phyloP scores from a whole-genome alignment of 2,797 vertebrate species.

The Enteromius radiatus region DNA sequence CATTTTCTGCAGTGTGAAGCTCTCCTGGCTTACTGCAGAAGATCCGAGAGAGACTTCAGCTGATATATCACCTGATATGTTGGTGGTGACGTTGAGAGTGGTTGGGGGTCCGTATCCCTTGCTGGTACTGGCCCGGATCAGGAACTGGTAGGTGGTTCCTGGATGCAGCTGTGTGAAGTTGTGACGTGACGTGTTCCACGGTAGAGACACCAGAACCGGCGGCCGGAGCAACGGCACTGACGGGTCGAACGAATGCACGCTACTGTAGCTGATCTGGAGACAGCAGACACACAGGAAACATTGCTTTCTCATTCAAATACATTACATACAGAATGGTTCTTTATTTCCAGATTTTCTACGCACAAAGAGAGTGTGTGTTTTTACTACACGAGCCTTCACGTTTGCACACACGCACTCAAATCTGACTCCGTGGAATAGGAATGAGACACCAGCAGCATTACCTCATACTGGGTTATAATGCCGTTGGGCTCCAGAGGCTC shows the following conservation, averaged over 20 bases:
- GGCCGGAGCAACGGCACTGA: slow-evolving; percentile 91
- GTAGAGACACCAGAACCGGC: slow-evolving; percentile 86
- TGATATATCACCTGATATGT: slow-evolving; percentile 98
- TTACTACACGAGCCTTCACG: background rate
- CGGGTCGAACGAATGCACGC: slow-evolving; percentile 93
- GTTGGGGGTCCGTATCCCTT: slow-evolving; percentile 94
- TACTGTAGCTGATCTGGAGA: slow-evolving; percentile 91
- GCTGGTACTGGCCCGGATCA: slow-evolving; percentile 91
- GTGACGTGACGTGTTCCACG: slow-evolving; percentile 91
- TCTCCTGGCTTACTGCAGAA: background rate
- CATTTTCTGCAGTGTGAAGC: too few species aligned
- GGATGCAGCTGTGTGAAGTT: slow-evolving; percentile 93
- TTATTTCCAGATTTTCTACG: too few species aligned
- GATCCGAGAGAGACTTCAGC: background rate
- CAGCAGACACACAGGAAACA: background rate
- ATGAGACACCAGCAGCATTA: slow-evolving; percentile 50
- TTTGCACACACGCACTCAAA: slow-evolving; percentile 31
- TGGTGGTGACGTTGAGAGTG: slow-evolving; percentile 94
- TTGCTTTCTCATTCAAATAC: background rate
- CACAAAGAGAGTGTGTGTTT: too few species aligned
- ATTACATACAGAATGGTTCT: background rate
- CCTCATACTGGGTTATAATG: slow-evolving; percentile 91
- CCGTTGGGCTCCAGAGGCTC: slow-evolving; percentile 96
- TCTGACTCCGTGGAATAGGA: background rate
- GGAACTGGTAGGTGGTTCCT: slow-evolving; percentile 95